Conservation (phyloP, 2,113 vertebrate species). For the Oreotragus oreotragus region DNA sequence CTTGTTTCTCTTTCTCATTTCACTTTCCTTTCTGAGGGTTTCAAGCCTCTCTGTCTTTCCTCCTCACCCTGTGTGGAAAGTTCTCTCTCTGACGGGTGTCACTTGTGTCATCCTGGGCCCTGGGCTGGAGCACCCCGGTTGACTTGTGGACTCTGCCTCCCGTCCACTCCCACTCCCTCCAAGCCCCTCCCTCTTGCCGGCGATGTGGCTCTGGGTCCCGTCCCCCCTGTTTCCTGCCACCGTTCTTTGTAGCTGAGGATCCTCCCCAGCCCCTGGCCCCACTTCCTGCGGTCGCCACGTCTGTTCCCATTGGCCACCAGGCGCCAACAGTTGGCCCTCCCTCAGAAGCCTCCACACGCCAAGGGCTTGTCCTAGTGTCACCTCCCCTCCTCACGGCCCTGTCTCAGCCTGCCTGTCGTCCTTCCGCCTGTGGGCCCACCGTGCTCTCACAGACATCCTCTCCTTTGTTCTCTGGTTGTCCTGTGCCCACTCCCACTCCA, state of each 20-base stretch:
- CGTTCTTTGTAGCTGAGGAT: not conserved
- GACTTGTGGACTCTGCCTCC: not conserved
- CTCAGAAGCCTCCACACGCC: not conserved
- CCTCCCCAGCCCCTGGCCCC: too few species aligned
- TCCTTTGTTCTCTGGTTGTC: not conserved
- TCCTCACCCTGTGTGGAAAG: too few species aligned
- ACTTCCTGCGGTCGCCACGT: not conserved
- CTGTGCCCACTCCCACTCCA: not conserved
- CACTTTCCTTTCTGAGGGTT: not conserved
- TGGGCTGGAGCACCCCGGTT: not conserved
- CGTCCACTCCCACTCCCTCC: not conserved
- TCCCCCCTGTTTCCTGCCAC: not conserved
- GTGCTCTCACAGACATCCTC: not conserved
- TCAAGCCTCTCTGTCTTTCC: not conserved
- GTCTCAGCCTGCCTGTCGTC: not conserved
- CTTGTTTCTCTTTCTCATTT: not conserved
- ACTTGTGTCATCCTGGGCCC: not conserved
- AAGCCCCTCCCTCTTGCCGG: not conserved
- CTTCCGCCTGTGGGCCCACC: not conserved
- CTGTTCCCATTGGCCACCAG: not conserved
- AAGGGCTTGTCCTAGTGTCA: not conserved
- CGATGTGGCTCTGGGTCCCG: too few species aligned
- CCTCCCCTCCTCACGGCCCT: fast-evolving
- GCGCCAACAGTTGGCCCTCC: fast-evolving
- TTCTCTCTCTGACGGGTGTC: not conserved